Evolutionary conservation across 2,797 vertebrate species (phyloP).

Genomic region (Delichon dasypus): DNA sequence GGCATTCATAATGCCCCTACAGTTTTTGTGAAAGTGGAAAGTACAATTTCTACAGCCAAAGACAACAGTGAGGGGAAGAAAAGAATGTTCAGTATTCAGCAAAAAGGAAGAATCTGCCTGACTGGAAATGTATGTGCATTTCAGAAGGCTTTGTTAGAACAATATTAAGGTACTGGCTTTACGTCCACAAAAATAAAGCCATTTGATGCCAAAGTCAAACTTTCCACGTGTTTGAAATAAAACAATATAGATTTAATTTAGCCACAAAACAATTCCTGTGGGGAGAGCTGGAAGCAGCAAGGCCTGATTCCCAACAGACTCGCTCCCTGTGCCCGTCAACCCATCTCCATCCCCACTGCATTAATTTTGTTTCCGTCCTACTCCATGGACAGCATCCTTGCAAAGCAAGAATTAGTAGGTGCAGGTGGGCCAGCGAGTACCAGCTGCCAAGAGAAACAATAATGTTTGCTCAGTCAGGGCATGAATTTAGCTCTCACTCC

Average conservation of each 20-base stretch:
- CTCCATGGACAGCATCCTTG: fast-evolving
- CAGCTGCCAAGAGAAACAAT: conserved; percentile 23
- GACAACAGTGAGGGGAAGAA: conserved; percentile 76
- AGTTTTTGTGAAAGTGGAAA: conserved; percentile 77
- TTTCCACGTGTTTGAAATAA: neutral
- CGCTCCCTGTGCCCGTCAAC: neutral
- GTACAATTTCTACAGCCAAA: conserved; percentile 73
- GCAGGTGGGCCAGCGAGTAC: neutral
- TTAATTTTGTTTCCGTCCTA: neutral
- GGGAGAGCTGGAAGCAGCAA: neutral
- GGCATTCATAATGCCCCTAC: conserved; percentile 66
- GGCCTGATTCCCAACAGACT: neutral
- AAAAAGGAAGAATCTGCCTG: conserved; percentile 74
- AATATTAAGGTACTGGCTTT: conserved; percentile 53
- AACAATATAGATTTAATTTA: neutral
- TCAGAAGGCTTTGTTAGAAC: conserved; percentile 63
- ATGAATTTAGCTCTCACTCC: neutral
- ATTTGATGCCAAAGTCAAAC: neutral
- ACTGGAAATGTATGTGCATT: conserved; percentile 68
- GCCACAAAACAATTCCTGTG: neutral
- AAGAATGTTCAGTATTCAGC: conserved; percentile 78
- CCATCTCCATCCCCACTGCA: neutral
- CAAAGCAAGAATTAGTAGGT: neutral
- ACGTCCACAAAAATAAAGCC: neutral
- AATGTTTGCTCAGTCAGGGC: conserved; percentile 5